Evolutionary conservation across 2,888 invertebrate genomes (phyloP).

Genomic region (Melanotus villosus): DNA sequence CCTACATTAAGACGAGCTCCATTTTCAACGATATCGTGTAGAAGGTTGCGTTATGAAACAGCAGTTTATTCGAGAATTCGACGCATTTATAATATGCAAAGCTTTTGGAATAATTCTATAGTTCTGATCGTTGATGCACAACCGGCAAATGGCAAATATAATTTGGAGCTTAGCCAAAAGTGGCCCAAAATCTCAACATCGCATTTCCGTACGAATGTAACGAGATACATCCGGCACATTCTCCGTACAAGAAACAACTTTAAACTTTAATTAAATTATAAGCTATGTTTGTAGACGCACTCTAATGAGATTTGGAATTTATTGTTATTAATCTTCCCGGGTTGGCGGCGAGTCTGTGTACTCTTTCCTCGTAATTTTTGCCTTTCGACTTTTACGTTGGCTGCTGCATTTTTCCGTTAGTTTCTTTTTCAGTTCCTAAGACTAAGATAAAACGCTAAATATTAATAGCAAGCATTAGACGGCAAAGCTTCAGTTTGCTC

Average conservation of each 20-base stretch:
- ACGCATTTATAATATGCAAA: neutral
- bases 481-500: neutral
- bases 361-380: neutral
- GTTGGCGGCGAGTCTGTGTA: neutral
- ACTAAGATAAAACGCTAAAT: too few species aligned
- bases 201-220: constrained; percentile 20
- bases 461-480: neutral
- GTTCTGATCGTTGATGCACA: neutral
- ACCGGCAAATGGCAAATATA: neutral
- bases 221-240: constrained; percentile 27
- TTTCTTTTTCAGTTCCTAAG: neutral
- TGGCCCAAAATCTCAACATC: constrained; percentile 19
- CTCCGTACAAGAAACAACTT: constrained; percentile 21
- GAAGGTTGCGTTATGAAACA: neutral
- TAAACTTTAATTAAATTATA: constrained; percentile 39
- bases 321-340: constrained; percentile 28
- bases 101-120: neutral
- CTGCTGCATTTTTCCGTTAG: neutral
- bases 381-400: neutral
- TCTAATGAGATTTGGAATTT: constrained; percentile 31
- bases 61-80: neutral
- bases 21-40: neutral
- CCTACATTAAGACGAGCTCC: too few species aligned
- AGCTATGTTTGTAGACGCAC: constrained; percentile 27
- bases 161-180: constrained; percentile 22